phyloP scores from a whole-genome alignment of 2,888 invertebrate genomes.

The Eristalis pertinax region DNA sequence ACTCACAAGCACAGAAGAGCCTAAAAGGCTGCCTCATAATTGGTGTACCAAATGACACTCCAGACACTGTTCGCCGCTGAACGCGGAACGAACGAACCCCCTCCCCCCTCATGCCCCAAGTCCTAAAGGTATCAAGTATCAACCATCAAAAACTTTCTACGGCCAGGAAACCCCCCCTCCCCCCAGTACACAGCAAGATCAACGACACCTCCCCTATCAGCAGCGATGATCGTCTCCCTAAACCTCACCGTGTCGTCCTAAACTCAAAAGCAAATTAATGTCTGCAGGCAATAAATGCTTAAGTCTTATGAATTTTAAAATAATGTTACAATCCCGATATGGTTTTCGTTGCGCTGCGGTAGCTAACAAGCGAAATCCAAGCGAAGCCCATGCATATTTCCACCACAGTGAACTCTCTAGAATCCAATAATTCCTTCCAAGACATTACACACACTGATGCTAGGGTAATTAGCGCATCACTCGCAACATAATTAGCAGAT shows the following conservation, averaged over 20 bases:
- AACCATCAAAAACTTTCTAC: too few relatives aligned
- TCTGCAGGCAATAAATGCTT: neutral
- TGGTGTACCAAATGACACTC: too few relatives aligned
- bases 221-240: neutral
- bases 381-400: slow-evolving; percentile 34
- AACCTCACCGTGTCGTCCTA: neutral
- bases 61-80: too few relatives aligned
- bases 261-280: neutral
- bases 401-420: slow-evolving; percentile 59
- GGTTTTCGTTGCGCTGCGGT: slow-evolving; percentile 48
- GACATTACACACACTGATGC: slow-evolving; percentile 51
- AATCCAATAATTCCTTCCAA: slow-evolving; percentile 65
- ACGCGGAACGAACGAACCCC: too few relatives aligned
- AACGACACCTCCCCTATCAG: neutral
- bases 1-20: too few relatives aligned
- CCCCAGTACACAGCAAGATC: neutral
- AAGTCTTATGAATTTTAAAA: slow-evolving; percentile 21
- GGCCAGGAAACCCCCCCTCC: too few relatives aligned
- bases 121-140: too few relatives aligned
- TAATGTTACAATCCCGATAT: slow-evolving; percentile 36
- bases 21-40: too few relatives aligned
- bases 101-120: too few relatives aligned
- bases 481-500: slow-evolving; percentile 68
- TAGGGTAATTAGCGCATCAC: slow-evolving; percentile 66
- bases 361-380: slow-evolving; percentile 26